Evolutionary conservation across 2,888 invertebrate species (phyloP).

Genomic region (Caenorhabditis drosophilae): DNA sequence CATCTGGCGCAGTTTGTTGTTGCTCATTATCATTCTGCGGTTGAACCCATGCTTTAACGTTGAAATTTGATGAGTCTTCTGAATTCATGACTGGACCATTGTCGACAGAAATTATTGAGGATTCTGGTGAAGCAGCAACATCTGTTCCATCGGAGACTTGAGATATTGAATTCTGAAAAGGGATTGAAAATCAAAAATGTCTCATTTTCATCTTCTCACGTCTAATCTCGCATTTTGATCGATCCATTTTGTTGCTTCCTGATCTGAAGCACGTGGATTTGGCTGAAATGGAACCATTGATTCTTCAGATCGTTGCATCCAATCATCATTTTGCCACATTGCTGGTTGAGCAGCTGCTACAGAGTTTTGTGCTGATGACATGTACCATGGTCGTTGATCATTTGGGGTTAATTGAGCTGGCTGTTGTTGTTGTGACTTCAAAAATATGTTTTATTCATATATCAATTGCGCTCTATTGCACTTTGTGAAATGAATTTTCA

Average conservation of each 20-base stretch:
- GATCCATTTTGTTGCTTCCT: conserved; percentile 8
- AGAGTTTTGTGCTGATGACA: too few species aligned
- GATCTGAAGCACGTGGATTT: conserved; percentile 20
- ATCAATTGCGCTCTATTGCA: too few species aligned
- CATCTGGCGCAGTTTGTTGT: conserved; percentile 15
- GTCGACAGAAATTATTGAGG: conserved; percentile 12
- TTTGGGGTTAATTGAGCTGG: neutral
- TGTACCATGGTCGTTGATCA: neutral
- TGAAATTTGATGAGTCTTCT: neutral
- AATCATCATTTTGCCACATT: neutral
- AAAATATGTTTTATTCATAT: too few species aligned
- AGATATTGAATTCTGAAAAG: too few species aligned
- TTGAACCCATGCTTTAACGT: conserved; percentile 11
- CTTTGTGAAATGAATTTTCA: too few species aligned
- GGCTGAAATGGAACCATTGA: conserved; percentile 26
- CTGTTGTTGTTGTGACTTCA: neutral
- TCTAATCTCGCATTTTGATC: conserved; percentile 6
- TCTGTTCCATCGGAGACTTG: too few species aligned
- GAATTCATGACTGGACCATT: neutral
- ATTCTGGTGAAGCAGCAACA: conserved; percentile 17
- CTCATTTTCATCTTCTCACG: too few species aligned
- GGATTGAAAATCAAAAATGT: too few species aligned
- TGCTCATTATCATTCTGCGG: conserved; percentile 4
- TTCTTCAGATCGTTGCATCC: conserved; percentile 8
- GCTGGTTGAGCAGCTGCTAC: neutral